Evolutionary conservation across 2,797 vertebrate species (phyloP).

Genomic region (Chelmon rostratus): DNA sequence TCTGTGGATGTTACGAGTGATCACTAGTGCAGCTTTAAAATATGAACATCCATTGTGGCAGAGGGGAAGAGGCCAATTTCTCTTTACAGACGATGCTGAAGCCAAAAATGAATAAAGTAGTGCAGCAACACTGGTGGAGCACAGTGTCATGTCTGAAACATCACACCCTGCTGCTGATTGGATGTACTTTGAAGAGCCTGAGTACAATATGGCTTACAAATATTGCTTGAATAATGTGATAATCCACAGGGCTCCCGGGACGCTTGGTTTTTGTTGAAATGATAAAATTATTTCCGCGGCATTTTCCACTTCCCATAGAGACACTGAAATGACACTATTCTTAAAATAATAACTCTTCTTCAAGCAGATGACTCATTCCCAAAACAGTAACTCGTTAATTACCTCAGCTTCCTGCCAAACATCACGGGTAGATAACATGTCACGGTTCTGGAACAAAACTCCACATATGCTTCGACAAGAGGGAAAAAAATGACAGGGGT

Average conservation of each 20-base stretch:
- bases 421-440: slow-evolving; percentile 20
- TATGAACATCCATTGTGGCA: neutral
- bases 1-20: neutral
- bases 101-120: neutral
- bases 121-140: neutral
- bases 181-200: neutral
- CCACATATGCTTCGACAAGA: slow-evolving; percentile 11
- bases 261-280: neutral
- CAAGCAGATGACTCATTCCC: slow-evolving; percentile 41
- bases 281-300: slow-evolving; percentile 13
- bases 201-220: neutral
- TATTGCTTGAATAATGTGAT: neutral
- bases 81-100: neutral
- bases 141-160: neutral
- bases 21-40: neutral
- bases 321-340: slow-evolving; percentile 19
- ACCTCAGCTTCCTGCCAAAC: slow-evolving; percentile 44
- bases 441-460: slow-evolving; percentile 25
- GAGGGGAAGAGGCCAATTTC: fast-evolving
- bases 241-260: neutral
- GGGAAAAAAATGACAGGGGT: slow-evolving; percentile 18
- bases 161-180: neutral
- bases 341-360: slow-evolving; percentile 42
- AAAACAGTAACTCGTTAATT: slow-evolving; percentile 32
- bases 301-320: slow-evolving; percentile 36